Percentiles rank a stretch among this genome's conserved stretches.
Conservation (phyloP, 2,797 vertebrate species). For the Gymnoscopelus microlampas region DNA sequence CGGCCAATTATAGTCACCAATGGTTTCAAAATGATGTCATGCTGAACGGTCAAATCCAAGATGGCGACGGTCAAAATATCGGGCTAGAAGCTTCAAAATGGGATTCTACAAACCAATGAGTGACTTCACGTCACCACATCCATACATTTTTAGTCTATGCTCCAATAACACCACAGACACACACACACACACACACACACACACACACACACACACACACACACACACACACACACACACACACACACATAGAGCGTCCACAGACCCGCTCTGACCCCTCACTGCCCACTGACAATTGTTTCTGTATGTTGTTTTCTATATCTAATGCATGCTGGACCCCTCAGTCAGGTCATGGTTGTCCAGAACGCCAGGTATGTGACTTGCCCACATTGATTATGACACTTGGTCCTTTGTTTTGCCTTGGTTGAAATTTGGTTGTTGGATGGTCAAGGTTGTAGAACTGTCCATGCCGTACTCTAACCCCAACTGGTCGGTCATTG, state of each 20-base stretch:
- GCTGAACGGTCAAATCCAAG: no score
- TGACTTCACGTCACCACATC: no score
- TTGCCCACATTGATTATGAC: conserved; percentile 55
- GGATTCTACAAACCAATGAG: no score
- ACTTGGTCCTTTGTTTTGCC: conserved; percentile 69
- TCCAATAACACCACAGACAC: conserved; percentile 30
- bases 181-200: conserved; percentile 8
- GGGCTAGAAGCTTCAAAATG: no score
- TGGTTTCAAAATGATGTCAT: no score
- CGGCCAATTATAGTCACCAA: no score
- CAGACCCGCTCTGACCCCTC: conserved; percentile 52
- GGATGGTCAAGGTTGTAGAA: conserved; percentile 53
- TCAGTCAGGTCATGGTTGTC: conserved; percentile 99
- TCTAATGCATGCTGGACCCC: conserved; percentile 88
- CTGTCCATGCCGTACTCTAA: conserved; percentile 18
- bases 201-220: conserved; percentile 36
- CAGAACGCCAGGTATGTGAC: conserved; percentile 99
- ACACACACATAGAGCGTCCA: conserved; percentile 46
- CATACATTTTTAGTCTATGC: no score
- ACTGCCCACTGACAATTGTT: conserved; percentile 79
- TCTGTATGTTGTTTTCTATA: conserved; percentile 84
- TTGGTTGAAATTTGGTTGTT: conserved; percentile 59
- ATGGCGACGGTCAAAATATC: no score
- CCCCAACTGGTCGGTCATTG: conserved; percentile 19
- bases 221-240: conserved; percentile 8